Percentiles rank a stretch among this genome's conserved stretches.
Evolutionary conservation across 1,140 invertebrate genomes (phyloP).

Genomic region (Drosophila elegans): DNA sequence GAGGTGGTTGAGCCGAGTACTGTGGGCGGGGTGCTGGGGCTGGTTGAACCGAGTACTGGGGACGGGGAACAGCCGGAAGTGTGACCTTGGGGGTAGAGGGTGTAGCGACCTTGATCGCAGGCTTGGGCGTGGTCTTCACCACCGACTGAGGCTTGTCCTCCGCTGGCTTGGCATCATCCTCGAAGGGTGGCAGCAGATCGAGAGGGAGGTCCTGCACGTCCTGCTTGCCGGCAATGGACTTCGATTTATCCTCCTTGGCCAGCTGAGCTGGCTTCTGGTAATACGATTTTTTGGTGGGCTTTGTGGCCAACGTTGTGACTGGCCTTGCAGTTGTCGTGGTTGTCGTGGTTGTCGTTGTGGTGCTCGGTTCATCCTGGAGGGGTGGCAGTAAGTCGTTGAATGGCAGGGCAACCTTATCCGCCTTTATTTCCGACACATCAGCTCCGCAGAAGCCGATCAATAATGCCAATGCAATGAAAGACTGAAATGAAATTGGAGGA

Average conservation of each 20-base stretch:
- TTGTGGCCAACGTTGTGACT: conserved; percentile 33
- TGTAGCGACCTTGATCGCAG: conserved; percentile 2
- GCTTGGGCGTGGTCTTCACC: conserved; percentile 1
- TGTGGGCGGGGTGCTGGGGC: neutral
- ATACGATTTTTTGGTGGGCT: conserved; percentile 71
- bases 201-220: conserved; percentile 45
- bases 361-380: conserved; percentile 46
- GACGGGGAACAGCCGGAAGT: neutral
- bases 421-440: conserved; percentile 66
- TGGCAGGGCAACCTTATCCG: conserved; percentile 54
- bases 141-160: conserved; percentile 12
- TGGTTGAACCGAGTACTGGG: neutral
- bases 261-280: conserved; percentile 50
- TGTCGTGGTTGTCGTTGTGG: conserved; percentile 29
- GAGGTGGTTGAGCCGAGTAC: conserved; percentile 20
- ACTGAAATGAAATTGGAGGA: conserved; percentile 37
- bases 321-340: conserved; percentile 20
- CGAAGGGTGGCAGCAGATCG: conserved; percentile 68
- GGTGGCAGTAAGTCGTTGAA: conserved; percentile 81
- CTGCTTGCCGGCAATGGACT: conserved; percentile 23
- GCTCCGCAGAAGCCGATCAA: conserved; percentile 53
- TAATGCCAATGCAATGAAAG: conserved; percentile 56
- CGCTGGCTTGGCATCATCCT: conserved; percentile 24
- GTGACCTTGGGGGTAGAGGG: neutral
- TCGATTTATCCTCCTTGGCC: conserved; percentile 30